These are phyloP conservation scores for Bolborhynchus lineola DNA, from an alignment of 2,113 vertebrate species.

Conservation along the genomic window DNA sequence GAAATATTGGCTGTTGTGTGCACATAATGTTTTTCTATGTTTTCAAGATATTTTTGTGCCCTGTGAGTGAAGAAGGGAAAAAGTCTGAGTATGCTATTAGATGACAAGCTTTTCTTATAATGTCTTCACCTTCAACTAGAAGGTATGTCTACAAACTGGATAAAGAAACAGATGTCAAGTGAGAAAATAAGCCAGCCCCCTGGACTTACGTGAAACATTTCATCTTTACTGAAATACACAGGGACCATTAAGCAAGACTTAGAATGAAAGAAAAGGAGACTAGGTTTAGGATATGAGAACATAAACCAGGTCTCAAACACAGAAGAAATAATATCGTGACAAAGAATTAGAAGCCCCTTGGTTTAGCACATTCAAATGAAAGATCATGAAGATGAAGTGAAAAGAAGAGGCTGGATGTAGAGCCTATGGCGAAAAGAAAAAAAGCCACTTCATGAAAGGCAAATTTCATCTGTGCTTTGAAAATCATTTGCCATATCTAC, in stretches of 20 bases:
- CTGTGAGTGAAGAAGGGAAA: neutral
- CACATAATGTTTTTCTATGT: neutral
- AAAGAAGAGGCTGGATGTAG: slow-evolving; percentile 55
- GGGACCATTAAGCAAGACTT: slow-evolving; percentile 27
- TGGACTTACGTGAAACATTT: slow-evolving; percentile 48
- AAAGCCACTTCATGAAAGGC: neutral
- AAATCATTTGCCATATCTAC: slow-evolving; percentile 35
- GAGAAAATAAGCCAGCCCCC: slow-evolving; percentile 31
- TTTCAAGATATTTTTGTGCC: neutral
- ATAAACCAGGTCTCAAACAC: slow-evolving; percentile 47
- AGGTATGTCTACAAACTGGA: slow-evolving; percentile 34
- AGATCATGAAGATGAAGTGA: slow-evolving; percentile 62
- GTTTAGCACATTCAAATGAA: slow-evolving; percentile 64
- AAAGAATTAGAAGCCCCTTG: slow-evolving; percentile 57
- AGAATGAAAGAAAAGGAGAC: slow-evolving; percentile 58
- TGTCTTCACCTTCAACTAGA: slow-evolving; percentile 29
- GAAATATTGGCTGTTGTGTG: neutral
- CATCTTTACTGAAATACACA: slow-evolving; percentile 38
- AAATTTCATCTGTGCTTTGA: neutral
- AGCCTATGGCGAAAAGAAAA: neutral
- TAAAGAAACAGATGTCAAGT: slow-evolving; percentile 51
- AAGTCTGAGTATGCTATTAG: neutral
- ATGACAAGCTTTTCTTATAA: slow-evolving; percentile 10
- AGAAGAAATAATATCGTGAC: slow-evolving; percentile 36
- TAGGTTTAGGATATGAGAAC: slow-evolving; percentile 26